Base-by-base conservation (phyloP, 2,888 invertebrate genomes). In the Apodemia duryi region DNA sequence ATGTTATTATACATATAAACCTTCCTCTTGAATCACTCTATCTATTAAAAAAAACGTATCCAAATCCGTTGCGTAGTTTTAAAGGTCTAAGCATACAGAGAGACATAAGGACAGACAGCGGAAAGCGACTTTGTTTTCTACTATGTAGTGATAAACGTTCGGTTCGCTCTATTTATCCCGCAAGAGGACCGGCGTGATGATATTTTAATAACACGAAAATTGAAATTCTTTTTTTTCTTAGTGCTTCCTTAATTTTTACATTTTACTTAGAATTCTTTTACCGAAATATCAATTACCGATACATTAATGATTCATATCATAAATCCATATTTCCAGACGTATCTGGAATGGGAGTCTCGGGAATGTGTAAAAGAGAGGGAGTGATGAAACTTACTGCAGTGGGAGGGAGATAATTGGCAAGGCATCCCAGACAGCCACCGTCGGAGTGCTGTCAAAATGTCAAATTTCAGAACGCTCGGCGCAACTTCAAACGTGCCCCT, bases 371-470 rank as follows among this genome's bases (percentile, higher is more conserved):
- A 80, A 71, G 70, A 68, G 69, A 68, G 70, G 54, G 73, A 69
- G 77, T 67, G 49, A 64, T 61, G 64, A 49, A 61, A 61, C 28
- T 57, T 11, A 61, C 61, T 64, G 61, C 61, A 64, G 49, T 51
- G 76, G 64, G 78, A 77, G 78, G 76, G 78, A 77, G 74, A 73
- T 81, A 79, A 54, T 54, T 11, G 54, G 54, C 54, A 78, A 76
- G 81, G 79, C 78, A 83, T 54, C 54, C 54, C 54, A 84, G 83
- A 83, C 84, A 79, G 82, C 84, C 83, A 84, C 83, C 89, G 90
- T 89, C 90, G 91, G 90, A 86, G 90, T 87, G 84, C 92, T 92
- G 92, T 92, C 92, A 92, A 92, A 92, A 92, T 87, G 92, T 92
- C 92, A 92, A 92, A 92, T 92, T 92, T 91, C 90, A 86, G 90